Percentiles rank a stretch among this genome's conserved stretches.
Conservation (phyloP, 2,113 vertebrate genomes). For the Mus pahari region DNA sequence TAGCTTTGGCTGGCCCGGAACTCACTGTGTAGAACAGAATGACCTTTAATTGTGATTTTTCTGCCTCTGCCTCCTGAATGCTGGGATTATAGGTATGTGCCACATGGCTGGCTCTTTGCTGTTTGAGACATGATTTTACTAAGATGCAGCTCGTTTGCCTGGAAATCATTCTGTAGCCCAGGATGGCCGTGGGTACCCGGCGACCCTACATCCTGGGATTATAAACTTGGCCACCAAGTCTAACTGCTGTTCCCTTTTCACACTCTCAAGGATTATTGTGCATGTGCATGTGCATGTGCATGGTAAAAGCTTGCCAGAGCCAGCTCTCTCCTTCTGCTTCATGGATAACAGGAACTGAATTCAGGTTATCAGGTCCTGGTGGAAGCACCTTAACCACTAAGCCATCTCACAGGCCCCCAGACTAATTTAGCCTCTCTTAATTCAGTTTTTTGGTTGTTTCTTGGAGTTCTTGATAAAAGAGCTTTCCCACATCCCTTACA, state of each 20-base stretch:
- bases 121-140: background rate
- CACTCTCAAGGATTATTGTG: background rate
- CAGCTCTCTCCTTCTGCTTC: background rate
- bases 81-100: background rate
- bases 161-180: background rate
- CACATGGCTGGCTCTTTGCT: background rate
- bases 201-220: background rate
- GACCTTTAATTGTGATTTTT: background rate
- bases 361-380: background rate
- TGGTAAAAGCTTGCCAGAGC: too few species aligned
- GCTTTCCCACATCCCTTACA: background rate
- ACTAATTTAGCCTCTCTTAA: background rate
- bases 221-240: background rate
- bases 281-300: too few species aligned
- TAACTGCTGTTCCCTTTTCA: background rate
- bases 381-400: background rate
- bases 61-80: background rate
- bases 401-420: background rate
- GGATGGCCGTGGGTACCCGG: background rate
- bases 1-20: background rate
- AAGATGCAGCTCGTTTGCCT: background rate
- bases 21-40: background rate
- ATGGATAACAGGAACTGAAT: background rate
- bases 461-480: background rate
- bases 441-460: background rate